Conservation (phyloP, 2,888 invertebrate genomes). For the Caenorhabditis macrosperma region DNA sequence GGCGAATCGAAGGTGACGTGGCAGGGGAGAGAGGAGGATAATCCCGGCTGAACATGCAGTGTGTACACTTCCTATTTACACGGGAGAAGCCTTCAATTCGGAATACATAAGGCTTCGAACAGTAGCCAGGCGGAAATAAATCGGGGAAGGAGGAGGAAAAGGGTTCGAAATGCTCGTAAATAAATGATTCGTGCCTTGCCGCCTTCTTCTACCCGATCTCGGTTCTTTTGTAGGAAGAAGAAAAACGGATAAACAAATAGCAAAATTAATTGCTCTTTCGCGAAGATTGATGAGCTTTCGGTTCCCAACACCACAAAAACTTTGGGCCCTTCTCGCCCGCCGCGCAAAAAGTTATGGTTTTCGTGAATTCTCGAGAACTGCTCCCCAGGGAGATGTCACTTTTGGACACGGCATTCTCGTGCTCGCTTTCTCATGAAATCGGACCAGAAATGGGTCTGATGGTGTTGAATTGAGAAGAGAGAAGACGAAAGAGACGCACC, state of each 20-base stretch:
- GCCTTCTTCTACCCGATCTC: slow-evolving; percentile 15
- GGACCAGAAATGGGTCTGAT: slow-evolving; percentile 2
- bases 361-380: slow-evolving; percentile 30
- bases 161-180: slow-evolving; percentile 44
- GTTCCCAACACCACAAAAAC: slow-evolving; percentile 42
- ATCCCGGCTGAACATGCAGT: neutral
- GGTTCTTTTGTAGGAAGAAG: slow-evolving; percentile 14
- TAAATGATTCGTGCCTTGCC: slow-evolving; percentile 45
- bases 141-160: slow-evolving; percentile 15
- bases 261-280: slow-evolving; percentile 40
- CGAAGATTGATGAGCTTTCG: slow-evolving; percentile 38
- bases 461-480: too few species aligned
- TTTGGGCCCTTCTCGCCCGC: slow-evolving; percentile 11
- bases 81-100: slow-evolving; percentile 28
- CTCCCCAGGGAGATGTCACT: slow-evolving; percentile 28
- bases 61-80: slow-evolving; percentile 29
- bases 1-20: slow-evolving; percentile 13
- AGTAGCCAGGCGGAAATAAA: slow-evolving; percentile 51
- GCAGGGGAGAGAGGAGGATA: slow-evolving; percentile 1
- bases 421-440: too few species aligned
- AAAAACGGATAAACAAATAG: slow-evolving; percentile 41
- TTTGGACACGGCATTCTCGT: slow-evolving; percentile 10
- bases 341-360: slow-evolving; percentile 54
- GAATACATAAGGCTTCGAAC: slow-evolving; percentile 29
- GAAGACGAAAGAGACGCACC: slow-evolving; percentile 37